phyloP scores from a whole-genome alignment of 2,888 invertebrate species.

The Caenorhabditis imperialis region DNA sequence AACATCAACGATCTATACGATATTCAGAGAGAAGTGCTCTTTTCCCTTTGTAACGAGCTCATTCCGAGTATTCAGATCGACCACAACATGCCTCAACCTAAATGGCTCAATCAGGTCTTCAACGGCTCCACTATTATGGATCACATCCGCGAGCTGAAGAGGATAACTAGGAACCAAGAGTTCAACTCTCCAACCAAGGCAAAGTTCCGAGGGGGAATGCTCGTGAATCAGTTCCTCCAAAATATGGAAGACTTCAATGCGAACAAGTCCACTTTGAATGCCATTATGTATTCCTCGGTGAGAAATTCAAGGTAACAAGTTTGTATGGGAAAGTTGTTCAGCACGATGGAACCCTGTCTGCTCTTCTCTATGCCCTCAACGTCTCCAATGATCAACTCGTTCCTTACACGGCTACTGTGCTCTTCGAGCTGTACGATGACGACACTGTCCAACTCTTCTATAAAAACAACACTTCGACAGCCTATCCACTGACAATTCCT shows the following conservation, averaged over 20 bases:
- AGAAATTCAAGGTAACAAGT: not conserved
- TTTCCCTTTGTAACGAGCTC: too few relatives aligned
- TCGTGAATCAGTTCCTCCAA: slow-evolving; percentile 44
- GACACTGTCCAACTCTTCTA: slow-evolving; percentile 56
- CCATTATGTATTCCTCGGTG: slow-evolving; percentile 59
- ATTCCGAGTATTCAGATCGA: slow-evolving; percentile 49
- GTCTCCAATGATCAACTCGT: slow-evolving; percentile 61
- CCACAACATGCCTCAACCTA: slow-evolving; percentile 55
- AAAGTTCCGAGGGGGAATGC: slow-evolving; percentile 38
- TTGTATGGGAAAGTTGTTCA: slow-evolving; percentile 9
- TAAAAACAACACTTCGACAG: slow-evolving; percentile 38
- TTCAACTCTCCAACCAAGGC: slow-evolving; percentile 57
- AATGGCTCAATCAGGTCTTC: slow-evolving; percentile 53
- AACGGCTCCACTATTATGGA: slow-evolving; percentile 54
- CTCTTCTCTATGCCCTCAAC: slow-evolving; percentile 55
- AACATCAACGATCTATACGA: slow-evolving; percentile 62
- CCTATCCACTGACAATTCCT: slow-evolving; percentile 36
- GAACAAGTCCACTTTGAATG: slow-evolving; percentile 31
- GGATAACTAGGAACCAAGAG: slow-evolving; percentile 43
- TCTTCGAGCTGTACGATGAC: slow-evolving; percentile 59
- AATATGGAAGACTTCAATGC: slow-evolving; percentile 43
- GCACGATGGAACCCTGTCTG: slow-evolving; percentile 64
- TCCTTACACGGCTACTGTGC: slow-evolving; percentile 57
- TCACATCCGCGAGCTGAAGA: slow-evolving; percentile 55
- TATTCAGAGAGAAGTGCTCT: slow-evolving; percentile 61